A percentile compares a stretch with the other conserved stretches of the same genome.
Evolutionary conservation across 2,113 vertebrate genomes (phyloP).

Genomic region (Pangasianodon gigas): DNA sequence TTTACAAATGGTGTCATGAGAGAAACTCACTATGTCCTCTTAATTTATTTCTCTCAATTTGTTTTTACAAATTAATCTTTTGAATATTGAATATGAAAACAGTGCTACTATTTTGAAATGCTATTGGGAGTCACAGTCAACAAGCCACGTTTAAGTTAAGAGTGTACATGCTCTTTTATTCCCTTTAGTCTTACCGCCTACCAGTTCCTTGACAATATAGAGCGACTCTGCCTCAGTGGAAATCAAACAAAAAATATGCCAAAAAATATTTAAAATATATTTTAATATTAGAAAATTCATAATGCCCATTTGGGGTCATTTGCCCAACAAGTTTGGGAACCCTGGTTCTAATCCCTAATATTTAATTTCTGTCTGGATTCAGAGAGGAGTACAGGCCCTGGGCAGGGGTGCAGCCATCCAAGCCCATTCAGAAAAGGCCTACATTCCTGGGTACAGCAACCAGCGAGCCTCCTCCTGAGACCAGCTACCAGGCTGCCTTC

Average conservation of each 20-base stretch:
- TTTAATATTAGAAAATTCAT: background rate
- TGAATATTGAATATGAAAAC: background rate
- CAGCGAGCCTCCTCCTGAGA: conserved; percentile 73
- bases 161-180: background rate
- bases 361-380: conserved; percentile 33
- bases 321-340: background rate
- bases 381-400: conserved; percentile 89
- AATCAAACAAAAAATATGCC: background rate
- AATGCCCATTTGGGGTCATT: background rate
- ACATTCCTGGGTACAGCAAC: conserved; percentile 71
- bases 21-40: background rate
- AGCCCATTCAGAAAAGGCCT: conserved; percentile 77
- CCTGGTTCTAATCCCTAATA: background rate
- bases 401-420: conserved; percentile 82
- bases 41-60: background rate
- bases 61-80: background rate
- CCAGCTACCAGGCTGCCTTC: conserved; percentile 86
- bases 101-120: background rate
- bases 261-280: background rate
- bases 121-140: background rate
- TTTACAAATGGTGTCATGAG: background rate
- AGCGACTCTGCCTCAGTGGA: background rate
- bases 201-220: background rate
- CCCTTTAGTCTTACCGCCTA: background rate
- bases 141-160: background rate